Percentiles rank a stretch among this genome's conserved stretches.
Evolutionary conservation across 2,113 vertebrate genomes (phyloP).

Genomic region (Meleagris gallopavo): DNA sequence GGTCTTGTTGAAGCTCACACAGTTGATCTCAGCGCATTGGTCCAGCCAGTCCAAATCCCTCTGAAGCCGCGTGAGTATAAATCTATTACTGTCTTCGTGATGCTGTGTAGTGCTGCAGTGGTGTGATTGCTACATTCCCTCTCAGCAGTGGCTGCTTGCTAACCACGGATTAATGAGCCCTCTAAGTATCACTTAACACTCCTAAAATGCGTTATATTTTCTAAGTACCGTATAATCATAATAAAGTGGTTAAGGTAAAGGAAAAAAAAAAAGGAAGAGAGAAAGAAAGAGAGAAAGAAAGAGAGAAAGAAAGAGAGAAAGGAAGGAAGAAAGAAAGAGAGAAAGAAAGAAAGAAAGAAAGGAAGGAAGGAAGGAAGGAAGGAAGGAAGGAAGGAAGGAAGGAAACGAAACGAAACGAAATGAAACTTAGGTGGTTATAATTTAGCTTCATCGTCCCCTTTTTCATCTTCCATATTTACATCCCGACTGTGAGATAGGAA

Average conservation of each 20-base stretch:
- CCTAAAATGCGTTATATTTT: slow-evolving; percentile 42
- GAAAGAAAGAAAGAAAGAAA: too few relatives aligned
- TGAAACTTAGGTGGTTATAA: neutral
- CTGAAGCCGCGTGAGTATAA: too few relatives aligned
- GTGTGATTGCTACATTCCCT: slow-evolving; percentile 11
- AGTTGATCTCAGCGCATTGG: too few relatives aligned
- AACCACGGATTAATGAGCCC: neutral
- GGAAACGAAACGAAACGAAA: neutral
- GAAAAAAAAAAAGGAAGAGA: neutral
- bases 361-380: too few relatives aligned
- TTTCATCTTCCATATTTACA: neutral
- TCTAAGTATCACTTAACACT: slow-evolving; percentile 27
- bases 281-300: neutral
- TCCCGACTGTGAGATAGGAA: fast-evolving
- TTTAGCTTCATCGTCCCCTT: neutral
- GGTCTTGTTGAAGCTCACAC: too few relatives aligned
- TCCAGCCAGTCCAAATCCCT: too few relatives aligned
- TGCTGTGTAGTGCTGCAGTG: fast-evolving
- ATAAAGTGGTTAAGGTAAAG: slow-evolving; percentile 40
- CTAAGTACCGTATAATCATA: slow-evolving; percentile 29
- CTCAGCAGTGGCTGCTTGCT: slow-evolving; percentile 25
- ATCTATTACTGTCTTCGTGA: neutral
- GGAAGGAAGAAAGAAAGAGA: too few relatives aligned
- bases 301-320: neutral
- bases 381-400: too few relatives aligned